phyloP scores from a whole-genome alignment of 2,888 invertebrate genomes.

The Sinentomon sp. region DNA sequence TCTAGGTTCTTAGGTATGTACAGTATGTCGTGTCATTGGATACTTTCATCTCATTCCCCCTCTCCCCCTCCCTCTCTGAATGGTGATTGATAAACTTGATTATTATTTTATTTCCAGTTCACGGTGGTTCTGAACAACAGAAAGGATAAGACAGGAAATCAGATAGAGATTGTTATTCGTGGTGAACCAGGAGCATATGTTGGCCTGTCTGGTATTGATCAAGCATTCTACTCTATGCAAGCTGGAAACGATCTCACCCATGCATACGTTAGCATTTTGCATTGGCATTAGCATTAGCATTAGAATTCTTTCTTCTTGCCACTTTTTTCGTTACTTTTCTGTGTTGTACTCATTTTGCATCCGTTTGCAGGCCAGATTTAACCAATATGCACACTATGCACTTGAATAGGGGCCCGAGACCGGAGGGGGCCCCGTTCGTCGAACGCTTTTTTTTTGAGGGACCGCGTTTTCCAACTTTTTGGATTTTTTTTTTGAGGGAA shows the following conservation, averaged over 20 bases:
- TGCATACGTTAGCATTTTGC: conserved; percentile 31
- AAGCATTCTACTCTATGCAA: conserved; percentile 72
- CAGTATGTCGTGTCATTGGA: too few species aligned
- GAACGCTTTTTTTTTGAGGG: too few species aligned
- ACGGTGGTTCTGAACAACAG: conserved; percentile 66
- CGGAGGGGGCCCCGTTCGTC: too few species aligned
- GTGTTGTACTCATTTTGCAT: too few species aligned
- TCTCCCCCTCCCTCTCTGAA: conserved; percentile 3
- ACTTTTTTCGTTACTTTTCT: neutral
- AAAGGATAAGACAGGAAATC: conserved; percentile 74
- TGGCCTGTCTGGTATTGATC: conserved; percentile 65
- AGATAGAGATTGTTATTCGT: conserved; percentile 71
- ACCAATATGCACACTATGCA: too few species aligned
- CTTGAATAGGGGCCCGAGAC: too few species aligned
- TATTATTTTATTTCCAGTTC: conserved; percentile 28
- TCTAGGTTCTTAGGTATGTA: too few species aligned
- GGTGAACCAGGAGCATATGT: conserved; percentile 87
- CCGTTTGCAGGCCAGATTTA: too few species aligned
- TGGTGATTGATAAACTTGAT: too few species aligned
- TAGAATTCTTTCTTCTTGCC: conserved; percentile 1
- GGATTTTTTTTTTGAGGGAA: too few species aligned
- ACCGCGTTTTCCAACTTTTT: too few species aligned
- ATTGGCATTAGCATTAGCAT: too few species aligned
- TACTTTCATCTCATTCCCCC: conserved; percentile 5
- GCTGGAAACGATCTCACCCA: conserved; percentile 71